These are phyloP conservation scores for Coenonympha arcania DNA, from an alignment of 2,888 invertebrate genomes.

Conservation along the genomic window DNA sequence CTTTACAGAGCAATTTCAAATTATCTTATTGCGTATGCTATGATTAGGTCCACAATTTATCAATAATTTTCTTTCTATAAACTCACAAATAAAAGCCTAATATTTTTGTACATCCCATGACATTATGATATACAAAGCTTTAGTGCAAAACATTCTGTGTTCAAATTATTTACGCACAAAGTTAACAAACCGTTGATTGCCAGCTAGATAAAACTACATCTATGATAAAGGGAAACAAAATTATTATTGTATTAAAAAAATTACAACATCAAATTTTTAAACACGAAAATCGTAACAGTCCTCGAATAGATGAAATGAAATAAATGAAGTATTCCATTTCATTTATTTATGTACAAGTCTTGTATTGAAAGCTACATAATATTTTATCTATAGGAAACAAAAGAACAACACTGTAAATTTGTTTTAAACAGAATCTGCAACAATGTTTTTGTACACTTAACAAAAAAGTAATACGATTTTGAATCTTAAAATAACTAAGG, in stretches of 20 bases:
- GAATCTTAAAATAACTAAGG: no score
- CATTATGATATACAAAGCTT: neutral
- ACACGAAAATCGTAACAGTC: no score
- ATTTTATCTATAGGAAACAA: no score
- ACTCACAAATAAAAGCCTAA: neutral
- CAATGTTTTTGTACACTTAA: neutral
- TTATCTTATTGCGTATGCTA: neutral
- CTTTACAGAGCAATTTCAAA: neutral
- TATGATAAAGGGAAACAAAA: no score
- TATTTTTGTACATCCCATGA: constrained; percentile 1
- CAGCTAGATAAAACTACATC: neutral
- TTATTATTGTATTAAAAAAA: no score
- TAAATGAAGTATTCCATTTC: no score
- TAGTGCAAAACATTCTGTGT: constrained; percentile 3
- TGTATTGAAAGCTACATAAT: neutral
- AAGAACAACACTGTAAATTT: neutral
- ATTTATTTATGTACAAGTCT: no score
- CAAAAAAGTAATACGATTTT: no score
- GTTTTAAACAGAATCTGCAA: neutral
- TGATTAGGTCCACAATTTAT: neutral
- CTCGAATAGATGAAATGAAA: no score
- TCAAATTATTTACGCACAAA: neutral
- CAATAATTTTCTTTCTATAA: neutral
- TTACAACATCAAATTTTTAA: no score
- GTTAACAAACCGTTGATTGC: neutral